Evolutionary conservation across 2,797 vertebrate genomes (phyloP), one percentile per base, ranked within the genome.

Genomic region (Pangasius djambal): DNA sequence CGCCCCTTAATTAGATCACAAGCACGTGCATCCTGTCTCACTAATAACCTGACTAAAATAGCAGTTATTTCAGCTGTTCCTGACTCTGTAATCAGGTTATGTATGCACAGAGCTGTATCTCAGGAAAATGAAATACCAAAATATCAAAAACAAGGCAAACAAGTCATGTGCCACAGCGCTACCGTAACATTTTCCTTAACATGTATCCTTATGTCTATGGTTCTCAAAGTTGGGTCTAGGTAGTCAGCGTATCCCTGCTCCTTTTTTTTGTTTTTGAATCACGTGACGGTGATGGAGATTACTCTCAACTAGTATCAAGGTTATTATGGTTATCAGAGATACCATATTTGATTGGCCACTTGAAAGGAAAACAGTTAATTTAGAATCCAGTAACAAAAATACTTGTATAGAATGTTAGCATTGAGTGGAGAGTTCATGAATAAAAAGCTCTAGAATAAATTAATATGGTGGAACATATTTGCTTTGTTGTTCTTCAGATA

Each of bases 31-130:
- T 91, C 84, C 74, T 79, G 78, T 52, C 74, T 59, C 63, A 85
- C 25, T 87, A 91, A 88, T 90, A 86, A 67, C 18, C 28, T 40
- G 28, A 6, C 85, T 82, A 87, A 91, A 88, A 90, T 91, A 91
- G 87, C 81, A 82, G 40, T 75, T 40, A 83, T 89, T 91, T 89
- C 40, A 88, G 77, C 63, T 88, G 72, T 83, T 91, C 78, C 67
- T 74, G 52, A 74, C 63, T 48, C 44, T 22, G 63, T 50, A 85
- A 85, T 69, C 83, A 31, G 63, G 83, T 67, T 67, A 69, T 4
- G 25, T 69, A 52, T 6, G 2, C 44, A 52, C 48, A 84, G 63
- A 69, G 18, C 61, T 67, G 40, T 5, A 50, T 31, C 61, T 50
- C 16, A 18, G 25, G 63, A 84, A 69, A 48, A 15, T 28, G 59